Evolutionary conservation across 1,140 invertebrate species (phyloP), one percentile per base, ranked within the genome.

Genomic region (Heliconius congener): DNA sequence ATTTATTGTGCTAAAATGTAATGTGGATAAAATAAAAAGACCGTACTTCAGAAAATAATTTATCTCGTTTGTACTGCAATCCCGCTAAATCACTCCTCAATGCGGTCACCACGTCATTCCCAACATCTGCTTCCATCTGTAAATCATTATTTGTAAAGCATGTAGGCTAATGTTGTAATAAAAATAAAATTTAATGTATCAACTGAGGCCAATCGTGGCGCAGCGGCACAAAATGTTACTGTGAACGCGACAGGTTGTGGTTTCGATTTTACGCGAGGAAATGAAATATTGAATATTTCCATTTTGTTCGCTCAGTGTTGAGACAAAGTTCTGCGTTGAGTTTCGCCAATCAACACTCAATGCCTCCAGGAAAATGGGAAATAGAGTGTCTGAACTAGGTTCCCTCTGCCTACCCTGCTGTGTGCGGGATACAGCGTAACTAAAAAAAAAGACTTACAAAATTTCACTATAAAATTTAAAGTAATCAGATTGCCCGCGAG

Each of bases 81-180:
- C 96, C 97, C 23, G 97, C 97, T 80, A 98, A 91, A 90, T 98
- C 97, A 92, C 97, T 98, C 80, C 97, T 96, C 72, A 98, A 91
- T 0, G 96, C 95, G 9, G 97, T 97, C 3, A 96, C 96, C 82
- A 97, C 93, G 87, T 98, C 97, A 86, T 95, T 95, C 76, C 94
- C 94, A 83, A 94, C 93, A 52, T 94, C 93, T 74, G 93, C 93
- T 80, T 95, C 95, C 94, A 96, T 95, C 96, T 96, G 79, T 74
- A 60, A 73, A 75, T 13, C 39, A 39, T 42, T 71, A n/a, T 52
- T 72, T 71, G 11, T 60, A 73, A 27, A 71, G 23, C 16, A 52
- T 76, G 74, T 76, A 72, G 42, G 71, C 50, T 66, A 34, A 46
- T 23, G 13, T 76, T 57, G 8, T 27, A 39, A 73, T 18, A 70